These are phyloP conservation scores for Patella depressa DNA, from an alignment of 2,888 invertebrate species.

Conservation along the genomic window DNA sequence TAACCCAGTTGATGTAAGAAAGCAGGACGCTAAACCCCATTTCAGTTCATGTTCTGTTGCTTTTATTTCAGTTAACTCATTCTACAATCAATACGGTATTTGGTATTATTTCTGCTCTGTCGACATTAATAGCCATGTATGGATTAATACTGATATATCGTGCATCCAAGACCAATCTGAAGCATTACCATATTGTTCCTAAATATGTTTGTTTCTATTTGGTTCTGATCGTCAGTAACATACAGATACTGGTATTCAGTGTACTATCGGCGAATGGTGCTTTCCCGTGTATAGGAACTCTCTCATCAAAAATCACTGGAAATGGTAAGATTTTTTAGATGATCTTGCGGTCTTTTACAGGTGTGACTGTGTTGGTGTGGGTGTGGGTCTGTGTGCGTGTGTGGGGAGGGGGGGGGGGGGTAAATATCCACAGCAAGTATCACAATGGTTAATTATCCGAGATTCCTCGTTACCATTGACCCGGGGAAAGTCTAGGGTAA, in stretches of 20 bases:
- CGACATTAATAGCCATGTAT: slow-evolving; percentile 36
- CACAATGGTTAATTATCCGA: too few relatives aligned
- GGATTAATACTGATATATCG: slow-evolving; percentile 32
- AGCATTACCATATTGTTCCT: slow-evolving; percentile 23
- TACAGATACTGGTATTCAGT: slow-evolving; percentile 32
- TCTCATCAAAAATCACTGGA: slow-evolving; percentile 19
- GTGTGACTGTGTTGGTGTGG: too few relatives aligned
- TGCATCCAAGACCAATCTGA: slow-evolving; percentile 21
- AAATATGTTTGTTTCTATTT: slow-evolving; percentile 34
- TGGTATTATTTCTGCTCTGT: slow-evolving; percentile 18
- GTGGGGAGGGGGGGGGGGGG: too few relatives aligned
- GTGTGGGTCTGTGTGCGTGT: too few relatives aligned
- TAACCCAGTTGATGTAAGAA: too few relatives aligned
- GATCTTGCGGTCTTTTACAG: too few relatives aligned
- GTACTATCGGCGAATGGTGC: slow-evolving; percentile 13
- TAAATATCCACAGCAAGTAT: too few relatives aligned
- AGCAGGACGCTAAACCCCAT: background rate
- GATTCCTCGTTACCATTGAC: too few relatives aligned
- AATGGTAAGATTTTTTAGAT: slow-evolving; percentile 22
- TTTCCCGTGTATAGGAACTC: slow-evolving; percentile 5
- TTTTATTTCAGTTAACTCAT: slow-evolving; percentile 15
- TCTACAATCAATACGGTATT: slow-evolving; percentile 29
- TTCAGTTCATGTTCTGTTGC: background rate
- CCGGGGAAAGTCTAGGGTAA: too few relatives aligned
- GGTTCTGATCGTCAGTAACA: slow-evolving; percentile 29